Evolutionary conservation across 2,113 vertebrate species (phyloP).

Genomic region (Chauna torquata): DNA sequence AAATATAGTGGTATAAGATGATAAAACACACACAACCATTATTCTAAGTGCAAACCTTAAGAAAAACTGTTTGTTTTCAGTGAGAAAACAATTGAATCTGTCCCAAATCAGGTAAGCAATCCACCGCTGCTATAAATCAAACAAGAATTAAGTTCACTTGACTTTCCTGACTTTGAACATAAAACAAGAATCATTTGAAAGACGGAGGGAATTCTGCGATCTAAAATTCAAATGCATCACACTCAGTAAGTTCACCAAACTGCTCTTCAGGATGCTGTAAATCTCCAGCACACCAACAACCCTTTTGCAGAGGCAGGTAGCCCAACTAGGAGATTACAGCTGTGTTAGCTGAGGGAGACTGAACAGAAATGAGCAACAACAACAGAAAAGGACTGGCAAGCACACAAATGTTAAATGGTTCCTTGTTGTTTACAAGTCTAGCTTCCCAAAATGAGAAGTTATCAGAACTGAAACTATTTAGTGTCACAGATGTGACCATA

Average conservation of each 20-base stretch:
- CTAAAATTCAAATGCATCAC: constrained; percentile 31
- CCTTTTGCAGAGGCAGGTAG: not conserved
- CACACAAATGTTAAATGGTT: not conserved
- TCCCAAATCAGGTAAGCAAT: constrained; percentile 73
- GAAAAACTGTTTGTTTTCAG: constrained; percentile 65
- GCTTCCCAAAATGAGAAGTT: not conserved
- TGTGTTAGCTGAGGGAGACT: not conserved
- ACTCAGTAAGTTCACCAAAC: not conserved
- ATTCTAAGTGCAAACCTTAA: constrained; percentile 59
- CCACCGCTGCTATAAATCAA: constrained; percentile 79
- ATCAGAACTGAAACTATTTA: not conserved
- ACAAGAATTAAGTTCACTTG: constrained; percentile 81
- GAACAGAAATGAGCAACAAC: not conserved
- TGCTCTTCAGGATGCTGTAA: not conserved
- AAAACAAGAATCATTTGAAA: constrained; percentile 62
- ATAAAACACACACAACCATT: constrained; percentile 58
- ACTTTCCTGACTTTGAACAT: constrained; percentile 72
- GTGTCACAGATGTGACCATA: not conserved
- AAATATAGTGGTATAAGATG: constrained; percentile 28
- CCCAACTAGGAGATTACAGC: not conserved
- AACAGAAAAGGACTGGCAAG: not conserved
- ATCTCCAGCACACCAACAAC: not conserved
- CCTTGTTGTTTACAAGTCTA: not conserved
- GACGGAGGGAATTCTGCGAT: constrained; percentile 52
- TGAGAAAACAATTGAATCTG: constrained; percentile 63